Conservation (phyloP, 2,797 vertebrate genomes). For the Zalophus californianus region DNA sequence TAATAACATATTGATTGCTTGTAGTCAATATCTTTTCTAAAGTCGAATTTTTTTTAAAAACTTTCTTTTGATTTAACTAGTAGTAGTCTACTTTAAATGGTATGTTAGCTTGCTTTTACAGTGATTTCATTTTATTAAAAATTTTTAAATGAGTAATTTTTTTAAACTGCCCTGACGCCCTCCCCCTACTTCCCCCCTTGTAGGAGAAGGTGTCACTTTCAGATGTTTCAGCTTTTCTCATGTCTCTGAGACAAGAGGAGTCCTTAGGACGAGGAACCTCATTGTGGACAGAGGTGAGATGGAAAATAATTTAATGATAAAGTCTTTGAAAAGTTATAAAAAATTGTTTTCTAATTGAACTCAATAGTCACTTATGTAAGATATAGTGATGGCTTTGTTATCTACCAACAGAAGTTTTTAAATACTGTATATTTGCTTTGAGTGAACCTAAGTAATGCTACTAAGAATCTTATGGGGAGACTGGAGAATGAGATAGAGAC, state of each 20-base stretch:
- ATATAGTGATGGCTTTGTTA: background rate
- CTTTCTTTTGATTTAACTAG: background rate
- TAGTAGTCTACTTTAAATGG: background rate
- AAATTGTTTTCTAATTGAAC: background rate
- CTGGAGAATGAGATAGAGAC: background rate
- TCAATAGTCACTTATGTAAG: background rate
- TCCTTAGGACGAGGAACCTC: constrained; percentile 92
- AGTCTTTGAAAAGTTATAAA: background rate
- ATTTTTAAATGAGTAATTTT: background rate
- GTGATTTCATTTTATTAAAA: constrained; percentile 16
- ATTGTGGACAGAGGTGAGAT: constrained; percentile 94
- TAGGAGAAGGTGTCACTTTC: constrained; percentile 91
- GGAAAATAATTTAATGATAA: background rate
- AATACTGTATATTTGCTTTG: background rate
- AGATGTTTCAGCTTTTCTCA: constrained; percentile 93
- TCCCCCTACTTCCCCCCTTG: background rate
- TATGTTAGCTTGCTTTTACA: background rate
- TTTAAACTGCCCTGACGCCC: background rate
- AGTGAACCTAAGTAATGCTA: background rate
- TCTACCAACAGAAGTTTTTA: background rate
- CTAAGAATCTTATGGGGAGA: background rate
- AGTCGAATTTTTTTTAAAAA: background rate
- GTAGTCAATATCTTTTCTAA: background rate
- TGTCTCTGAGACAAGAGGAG: constrained; percentile 93
- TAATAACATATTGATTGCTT: background rate